Percentiles rank a stretch among this genome's conserved stretches.
Evolutionary conservation across 1,140 invertebrate species (phyloP).

Genomic region (Lineus longissimus): DNA sequence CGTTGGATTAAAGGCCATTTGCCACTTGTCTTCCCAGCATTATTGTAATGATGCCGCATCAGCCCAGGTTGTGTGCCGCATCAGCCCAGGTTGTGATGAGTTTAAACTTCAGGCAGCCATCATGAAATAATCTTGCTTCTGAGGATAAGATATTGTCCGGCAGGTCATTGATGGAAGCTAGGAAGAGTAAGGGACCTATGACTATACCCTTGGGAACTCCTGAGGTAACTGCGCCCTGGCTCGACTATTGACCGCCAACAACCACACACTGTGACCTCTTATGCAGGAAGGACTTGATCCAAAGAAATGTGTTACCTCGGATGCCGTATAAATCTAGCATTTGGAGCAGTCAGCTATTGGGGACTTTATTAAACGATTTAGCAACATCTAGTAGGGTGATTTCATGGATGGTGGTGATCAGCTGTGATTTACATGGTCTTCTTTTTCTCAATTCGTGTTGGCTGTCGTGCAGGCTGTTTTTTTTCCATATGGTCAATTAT

Average conservation of each 20-base stretch:
- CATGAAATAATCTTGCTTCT: not conserved
- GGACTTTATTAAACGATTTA: not conserved
- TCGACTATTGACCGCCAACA: not conserved
- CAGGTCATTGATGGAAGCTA: not conserved
- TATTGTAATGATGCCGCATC: no score
- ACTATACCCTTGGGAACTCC: not conserved
- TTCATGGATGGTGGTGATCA: no score
- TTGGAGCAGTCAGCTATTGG: not conserved
- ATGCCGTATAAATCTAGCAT: not conserved
- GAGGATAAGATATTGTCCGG: not conserved
- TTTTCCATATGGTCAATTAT: no score
- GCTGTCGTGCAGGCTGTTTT: no score
- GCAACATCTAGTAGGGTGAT: no score
- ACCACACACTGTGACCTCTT: not conserved
- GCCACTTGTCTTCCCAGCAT: no score
- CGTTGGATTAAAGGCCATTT: no score
- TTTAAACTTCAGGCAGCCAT: not conserved
- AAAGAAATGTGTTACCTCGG: not conserved
- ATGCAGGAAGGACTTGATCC: not conserved
- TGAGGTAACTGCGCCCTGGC: not conserved
- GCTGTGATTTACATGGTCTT: no score
- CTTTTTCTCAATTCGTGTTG: no score
- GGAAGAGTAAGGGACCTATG: not conserved
- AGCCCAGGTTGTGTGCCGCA: no score
- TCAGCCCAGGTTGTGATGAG: no score